Base-by-base conservation (phyloP, 2,888 invertebrate species). In the Loripinus fragilis region DNA sequence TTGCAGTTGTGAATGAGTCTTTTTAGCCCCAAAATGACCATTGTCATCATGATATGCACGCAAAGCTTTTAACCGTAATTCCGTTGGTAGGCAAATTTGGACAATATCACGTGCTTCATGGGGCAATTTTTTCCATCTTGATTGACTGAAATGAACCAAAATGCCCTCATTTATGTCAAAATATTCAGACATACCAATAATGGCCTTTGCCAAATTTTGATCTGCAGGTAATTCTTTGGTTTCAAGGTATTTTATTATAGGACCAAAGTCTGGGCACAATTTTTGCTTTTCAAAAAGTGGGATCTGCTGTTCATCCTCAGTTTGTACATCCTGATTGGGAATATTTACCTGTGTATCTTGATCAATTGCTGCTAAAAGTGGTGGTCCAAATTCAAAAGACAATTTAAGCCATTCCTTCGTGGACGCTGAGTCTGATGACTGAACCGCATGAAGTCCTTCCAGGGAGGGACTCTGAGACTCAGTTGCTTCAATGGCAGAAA, bases 41-140 rank as follows among this genome's bases (percentile, higher is more conserved):
- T 60, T 60, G 33, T 60, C 60, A 60, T 60, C 60, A 60, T 60
- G 60, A 33, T 33, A 60, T 8, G 60, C 60, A 2, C 33, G 30
- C 60, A 60, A 33, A 1, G 60, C 60, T 12, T 30, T 33, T 28
- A 33, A 28, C 3, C 60, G 60, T 10, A 10, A 8, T 10, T 33
- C 60, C 1, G 33, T 60, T 17, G 60, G 33, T 33, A 60, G 17
- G 30, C 30, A 30, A 33, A 20, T 33, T 20, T 60, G 60, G 20
- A 23, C 60, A 10, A 60, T 33, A 1, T 60, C 60, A 10, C 60
- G 33, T 17, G 33, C 33, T 33, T 60, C 60, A 33, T 8, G 60
- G 10, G 33, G 33, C 23, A 33, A 7, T 20, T 17, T 60, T 30
- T 60, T 60, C 17, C 20, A 33, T 3, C 60, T 25, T 3, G 60